phyloP scores from a whole-genome alignment of 1,140 invertebrate species.

The Anthonomus grandis region DNA sequence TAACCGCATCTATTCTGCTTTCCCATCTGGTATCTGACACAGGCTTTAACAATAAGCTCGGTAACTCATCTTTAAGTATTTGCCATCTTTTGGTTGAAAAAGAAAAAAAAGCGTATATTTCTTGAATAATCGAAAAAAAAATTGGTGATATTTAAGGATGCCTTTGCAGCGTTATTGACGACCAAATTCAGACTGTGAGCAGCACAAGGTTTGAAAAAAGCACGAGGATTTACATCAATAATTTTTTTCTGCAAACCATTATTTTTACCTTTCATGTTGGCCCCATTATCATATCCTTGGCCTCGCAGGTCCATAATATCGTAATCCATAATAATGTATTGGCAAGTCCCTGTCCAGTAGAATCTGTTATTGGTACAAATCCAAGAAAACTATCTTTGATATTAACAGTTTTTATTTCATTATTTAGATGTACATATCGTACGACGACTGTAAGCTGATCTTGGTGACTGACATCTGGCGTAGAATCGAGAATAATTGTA shows the following conservation, averaged over 20 bases:
- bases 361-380: slow-evolving; percentile 19
- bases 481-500: slow-evolving; percentile 28
- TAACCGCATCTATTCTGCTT: slow-evolving; percentile 36
- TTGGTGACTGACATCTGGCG: slow-evolving; percentile 22
- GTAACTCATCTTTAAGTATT: slow-evolving; percentile 35
- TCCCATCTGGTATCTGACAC: slow-evolving; percentile 40
- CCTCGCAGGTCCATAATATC: slow-evolving; percentile 36
- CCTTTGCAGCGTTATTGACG: slow-evolving; percentile 33
- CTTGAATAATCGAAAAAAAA: slow-evolving; percentile 37
- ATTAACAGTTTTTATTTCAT: slow-evolving; percentile 11
- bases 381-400: slow-evolving; percentile 28
- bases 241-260: slow-evolving; percentile 30
- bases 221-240: slow-evolving; percentile 30
- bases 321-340: slow-evolving; percentile 17
- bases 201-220: slow-evolving; percentile 31
- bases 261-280: slow-evolving; percentile 41
- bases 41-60: slow-evolving; percentile 38
- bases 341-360: slow-evolving; percentile 23
- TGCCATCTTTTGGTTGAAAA: slow-evolving; percentile 38
- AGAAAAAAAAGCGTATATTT: slow-evolving; percentile 40
- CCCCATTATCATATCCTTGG: slow-evolving; percentile 45
- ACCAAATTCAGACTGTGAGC: slow-evolving; percentile 21
- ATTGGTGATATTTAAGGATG: slow-evolving; percentile 13
- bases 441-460: slow-evolving; percentile 27
- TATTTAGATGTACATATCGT: slow-evolving; percentile 21